Evolutionary conservation across 2,888 invertebrate genomes (phyloP).

Genomic region (Trichogramma evanescens): DNA sequence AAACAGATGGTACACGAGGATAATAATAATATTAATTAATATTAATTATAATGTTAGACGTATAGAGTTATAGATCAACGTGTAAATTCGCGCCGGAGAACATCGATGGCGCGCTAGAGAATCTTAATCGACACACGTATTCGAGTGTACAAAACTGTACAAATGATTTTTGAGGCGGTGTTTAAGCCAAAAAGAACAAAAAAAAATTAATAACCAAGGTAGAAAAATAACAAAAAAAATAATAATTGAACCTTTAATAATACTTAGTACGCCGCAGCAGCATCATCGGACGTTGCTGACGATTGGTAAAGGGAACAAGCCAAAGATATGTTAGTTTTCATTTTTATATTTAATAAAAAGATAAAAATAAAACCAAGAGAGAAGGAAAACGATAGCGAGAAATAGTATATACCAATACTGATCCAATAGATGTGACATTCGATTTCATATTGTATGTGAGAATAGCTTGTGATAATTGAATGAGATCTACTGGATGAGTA

Average conservation of each 20-base stretch:
- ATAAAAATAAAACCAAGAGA: constrained; percentile 49
- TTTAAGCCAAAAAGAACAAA: constrained; percentile 17
- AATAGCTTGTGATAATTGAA: too few relatives aligned
- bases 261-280: constrained; percentile 38
- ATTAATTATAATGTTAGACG: not conserved
- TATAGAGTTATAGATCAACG: too few relatives aligned
- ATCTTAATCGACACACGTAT: constrained; percentile 9
- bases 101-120: too few relatives aligned
- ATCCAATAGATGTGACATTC: too few relatives aligned
- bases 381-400: constrained; percentile 82
- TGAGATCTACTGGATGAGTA: too few relatives aligned
- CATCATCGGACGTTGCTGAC: constrained; percentile 33
- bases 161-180: constrained; percentile 26
- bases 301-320: constrained; percentile 78
- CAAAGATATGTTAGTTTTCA: constrained; percentile 73
- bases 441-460: too few relatives aligned
- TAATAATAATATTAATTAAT: not conserved
- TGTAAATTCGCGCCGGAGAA: too few relatives aligned
- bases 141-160: constrained; percentile 41
- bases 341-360: constrained; percentile 50
- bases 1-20: not conserved
- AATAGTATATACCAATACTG: not conserved
- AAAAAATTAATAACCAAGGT: constrained; percentile 43
- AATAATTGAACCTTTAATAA: constrained; percentile 25
- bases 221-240: constrained; percentile 28